Base-by-base conservation (phyloP, 2,888 invertebrate genomes). In the Anodontia alba region DNA sequence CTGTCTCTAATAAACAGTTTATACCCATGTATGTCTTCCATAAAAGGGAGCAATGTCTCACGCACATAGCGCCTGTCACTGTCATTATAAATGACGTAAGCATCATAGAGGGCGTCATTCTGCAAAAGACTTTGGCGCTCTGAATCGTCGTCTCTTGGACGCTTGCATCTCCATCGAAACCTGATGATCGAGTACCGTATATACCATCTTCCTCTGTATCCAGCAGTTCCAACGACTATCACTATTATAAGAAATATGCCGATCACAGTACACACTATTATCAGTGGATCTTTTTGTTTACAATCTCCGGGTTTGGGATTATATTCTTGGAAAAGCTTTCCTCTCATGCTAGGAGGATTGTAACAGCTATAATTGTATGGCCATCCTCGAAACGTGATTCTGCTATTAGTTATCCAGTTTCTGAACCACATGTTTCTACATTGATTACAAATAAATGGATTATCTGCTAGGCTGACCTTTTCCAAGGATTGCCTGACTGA, bases 361-460 rank as follows among this genome's bases (percentile, higher is more conserved):
- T 36, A n/a, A 23, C 67, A 67, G 3, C n/a, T 38, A 20, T 67
- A 67, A 23, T 42, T 67, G n/a, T 20, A 12, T 67, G 67, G 67
- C 67, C 67, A 67, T 8, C 36, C 38, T 7, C 12, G n/a, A 3
- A 67, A n/a, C 3, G 3, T 36, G 67, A 67, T 23, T n/a, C 23
- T 51, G 8, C 20, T 51, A 15, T 10, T 43, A 51, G 12, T 33
- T 15, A 78, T 49, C 78, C 72, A 73, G 33, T 66, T 54, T 54
- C 78, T 43, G 49, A 78, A 78, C 73, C 73, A 73, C 17, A 78
- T 66, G n/a, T 71, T 67, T 2, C 67, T 57, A 73, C 78, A 78
- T 5, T 5, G 26, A 12, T 62, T 54, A 38, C 78, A 78, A 7
- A 26, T 29, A 38, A 78, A 73, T n/a, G 72, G 71, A 43, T 78